phyloP scores from a whole-genome alignment of 2,888 invertebrate species.

The Rotaria sp. region DNA sequence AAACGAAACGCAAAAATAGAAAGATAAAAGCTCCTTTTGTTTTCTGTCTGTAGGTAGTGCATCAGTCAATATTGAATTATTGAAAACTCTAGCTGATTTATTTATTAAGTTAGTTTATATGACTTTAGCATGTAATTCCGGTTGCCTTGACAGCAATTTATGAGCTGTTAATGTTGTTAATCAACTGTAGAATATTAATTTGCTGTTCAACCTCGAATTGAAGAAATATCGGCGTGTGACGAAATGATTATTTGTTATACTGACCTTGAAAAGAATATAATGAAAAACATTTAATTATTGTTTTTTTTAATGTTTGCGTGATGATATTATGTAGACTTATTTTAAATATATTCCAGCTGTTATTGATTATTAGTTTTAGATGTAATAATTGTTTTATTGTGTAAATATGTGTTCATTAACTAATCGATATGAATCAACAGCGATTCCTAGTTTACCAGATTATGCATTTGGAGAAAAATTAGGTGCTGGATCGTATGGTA shows the following conservation, averaged over 20 bases:
- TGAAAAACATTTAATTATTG: too few relatives aligned
- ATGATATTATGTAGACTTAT: background rate
- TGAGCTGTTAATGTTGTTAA: too few relatives aligned
- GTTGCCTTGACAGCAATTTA: background rate
- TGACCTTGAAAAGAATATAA: too few relatives aligned
- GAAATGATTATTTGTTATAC: too few relatives aligned
- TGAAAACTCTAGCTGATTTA: background rate
- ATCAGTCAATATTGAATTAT: background rate
- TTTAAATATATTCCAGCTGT: background rate
- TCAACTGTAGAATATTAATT: too few relatives aligned
- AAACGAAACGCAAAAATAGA: background rate
- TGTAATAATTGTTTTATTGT: background rate
- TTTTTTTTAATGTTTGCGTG: background rate
- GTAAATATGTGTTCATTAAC: background rate
- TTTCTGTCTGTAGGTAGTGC: background rate
- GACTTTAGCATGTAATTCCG: background rate
- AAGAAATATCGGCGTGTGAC: too few relatives aligned
- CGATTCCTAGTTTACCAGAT: background rate
- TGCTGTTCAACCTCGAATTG: too few relatives aligned
- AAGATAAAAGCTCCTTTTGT: background rate
- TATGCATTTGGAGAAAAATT: conserved; percentile 2
- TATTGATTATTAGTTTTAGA: background rate
- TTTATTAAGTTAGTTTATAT: background rate
- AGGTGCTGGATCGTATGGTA: background rate
- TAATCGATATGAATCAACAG: background rate